Evolutionary conservation across 1,140 invertebrate genomes (phyloP).

Genomic region (Neodiprion pinetum): DNA sequence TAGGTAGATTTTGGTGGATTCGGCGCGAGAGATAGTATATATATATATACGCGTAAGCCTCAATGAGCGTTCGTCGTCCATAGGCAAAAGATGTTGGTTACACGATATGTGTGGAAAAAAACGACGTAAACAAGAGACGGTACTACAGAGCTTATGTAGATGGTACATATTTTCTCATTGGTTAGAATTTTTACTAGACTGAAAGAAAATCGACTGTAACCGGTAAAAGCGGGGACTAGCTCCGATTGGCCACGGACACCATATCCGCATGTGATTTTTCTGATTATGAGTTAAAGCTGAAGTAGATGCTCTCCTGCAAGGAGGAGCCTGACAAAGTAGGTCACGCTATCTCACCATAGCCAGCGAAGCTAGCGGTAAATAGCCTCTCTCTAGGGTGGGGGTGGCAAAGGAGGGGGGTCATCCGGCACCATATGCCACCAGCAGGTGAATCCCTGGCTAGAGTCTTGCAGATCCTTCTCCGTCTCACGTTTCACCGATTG

Average conservation of each 20-base stretch:
- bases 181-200: constrained; percentile 20
- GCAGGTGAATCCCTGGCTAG: constrained; percentile 29
- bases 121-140: not conserved
- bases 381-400: constrained; percentile 25
- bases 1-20: too few species aligned
- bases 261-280: constrained; percentile 51
- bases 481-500: constrained; percentile 38
- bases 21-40: too few species aligned
- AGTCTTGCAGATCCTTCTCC: constrained; percentile 27
- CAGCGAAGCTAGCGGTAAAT: constrained; percentile 21
- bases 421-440: constrained; percentile 23
- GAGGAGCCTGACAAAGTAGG: constrained; percentile 60
- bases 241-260: not conserved
- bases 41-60: too few species aligned
- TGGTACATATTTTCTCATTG: constrained; percentile 12
- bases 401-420: constrained; percentile 31
- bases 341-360: constrained; percentile 50
- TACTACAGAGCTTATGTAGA: not conserved
- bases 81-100: too few species aligned
- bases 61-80: too few species aligned
- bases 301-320: constrained; percentile 58
- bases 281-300: constrained; percentile 55
- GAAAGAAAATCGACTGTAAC: not conserved
- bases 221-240: not conserved
- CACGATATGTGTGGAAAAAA: not conserved